These are phyloP conservation scores for Ophioninae sp. DNA, from an alignment of 2,888 invertebrate genomes.

Conservation along the genomic window DNA sequence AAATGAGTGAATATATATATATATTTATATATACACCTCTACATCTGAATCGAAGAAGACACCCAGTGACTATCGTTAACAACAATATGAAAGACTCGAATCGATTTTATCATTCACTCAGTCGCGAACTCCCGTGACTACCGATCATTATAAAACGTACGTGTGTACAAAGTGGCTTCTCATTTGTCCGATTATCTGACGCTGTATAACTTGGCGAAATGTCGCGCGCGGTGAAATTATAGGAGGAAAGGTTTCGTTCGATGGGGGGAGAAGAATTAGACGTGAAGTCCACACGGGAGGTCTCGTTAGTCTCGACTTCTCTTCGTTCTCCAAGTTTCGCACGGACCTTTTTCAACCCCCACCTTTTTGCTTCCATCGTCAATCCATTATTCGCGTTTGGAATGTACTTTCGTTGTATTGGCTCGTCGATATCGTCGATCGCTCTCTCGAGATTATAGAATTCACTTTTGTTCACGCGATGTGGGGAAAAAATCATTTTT, in stretches of 20 bases:
- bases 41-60: background rate
- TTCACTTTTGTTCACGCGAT: no score
- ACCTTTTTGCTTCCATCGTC: background rate
- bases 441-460: no score
- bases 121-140: conserved; percentile 32
- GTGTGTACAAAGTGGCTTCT: conserved; percentile 45
- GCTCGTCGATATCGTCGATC: no score
- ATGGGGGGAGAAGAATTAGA: background rate
- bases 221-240: conserved; percentile 14
- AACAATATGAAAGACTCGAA: conserved; percentile 41
- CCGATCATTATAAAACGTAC: conserved; percentile 45
- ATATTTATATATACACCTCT: background rate
- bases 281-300: background rate
- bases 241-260: conserved; percentile 12
- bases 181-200: conserved; percentile 43
- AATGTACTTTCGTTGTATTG: background rate
- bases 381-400: background rate
- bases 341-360: background rate
- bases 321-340: conserved; percentile 16
- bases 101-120: conserved; percentile 55
- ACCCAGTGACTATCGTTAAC: conserved; percentile 29
- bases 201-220: conserved; percentile 26
- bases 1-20: background rate
- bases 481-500: no score
- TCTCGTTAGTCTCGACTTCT: conserved; percentile 32